Conservation (phyloP, 2,797 vertebrate species). For the Psittacula derbiana region DNA sequence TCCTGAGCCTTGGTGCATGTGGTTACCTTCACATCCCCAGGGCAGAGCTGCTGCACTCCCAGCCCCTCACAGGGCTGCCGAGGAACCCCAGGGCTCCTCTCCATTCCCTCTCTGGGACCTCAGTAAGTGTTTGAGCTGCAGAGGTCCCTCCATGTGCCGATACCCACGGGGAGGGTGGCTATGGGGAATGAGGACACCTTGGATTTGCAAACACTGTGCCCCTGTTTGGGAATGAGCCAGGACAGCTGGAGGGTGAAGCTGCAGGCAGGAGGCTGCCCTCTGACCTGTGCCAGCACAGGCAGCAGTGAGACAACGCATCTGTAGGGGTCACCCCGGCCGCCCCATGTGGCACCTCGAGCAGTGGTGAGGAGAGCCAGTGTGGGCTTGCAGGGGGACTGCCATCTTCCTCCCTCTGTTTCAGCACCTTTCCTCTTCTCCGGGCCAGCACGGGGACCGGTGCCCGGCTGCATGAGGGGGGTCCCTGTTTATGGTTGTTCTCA, state of each 20-base stretch:
- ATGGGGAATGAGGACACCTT: neutral
- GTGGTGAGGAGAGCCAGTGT: fast-evolving
- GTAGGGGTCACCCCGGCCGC: neutral
- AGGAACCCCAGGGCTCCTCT: neutral
- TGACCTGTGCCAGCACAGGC: neutral
- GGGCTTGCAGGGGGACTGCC: fast-evolving
- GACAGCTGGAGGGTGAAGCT: neutral
- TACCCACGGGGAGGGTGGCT: fast-evolving
- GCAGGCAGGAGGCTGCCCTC: neutral
- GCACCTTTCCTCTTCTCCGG: neutral
- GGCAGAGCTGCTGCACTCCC: neutral
- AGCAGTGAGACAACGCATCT: neutral
- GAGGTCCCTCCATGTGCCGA: fast-evolving
- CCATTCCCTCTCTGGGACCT: neutral
- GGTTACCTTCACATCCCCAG: neutral
- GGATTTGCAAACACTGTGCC: neutral
- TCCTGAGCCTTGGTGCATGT: neutral
- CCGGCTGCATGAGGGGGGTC: neutral
- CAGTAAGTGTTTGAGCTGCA: neutral
- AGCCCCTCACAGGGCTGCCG: neutral
- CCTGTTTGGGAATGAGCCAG: neutral
- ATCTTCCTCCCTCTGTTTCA: neutral
- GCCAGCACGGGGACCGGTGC: neutral
- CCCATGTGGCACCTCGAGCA: neutral
- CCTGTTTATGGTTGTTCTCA: slow-evolving; percentile 75